Conservation (phyloP, 2,888 invertebrate genomes). For the Dilophus febrilis region DNA sequence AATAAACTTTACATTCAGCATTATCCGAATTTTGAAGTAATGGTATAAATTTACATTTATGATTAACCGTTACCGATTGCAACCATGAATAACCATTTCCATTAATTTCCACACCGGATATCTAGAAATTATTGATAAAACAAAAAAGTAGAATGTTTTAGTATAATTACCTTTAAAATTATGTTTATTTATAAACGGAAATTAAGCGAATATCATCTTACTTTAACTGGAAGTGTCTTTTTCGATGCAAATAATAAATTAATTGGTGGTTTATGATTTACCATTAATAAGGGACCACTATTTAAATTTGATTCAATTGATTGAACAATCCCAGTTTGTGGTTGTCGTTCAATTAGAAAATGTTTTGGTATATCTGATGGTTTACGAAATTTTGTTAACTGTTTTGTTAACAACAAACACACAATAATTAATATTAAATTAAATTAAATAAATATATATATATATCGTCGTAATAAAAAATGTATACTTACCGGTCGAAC, state of each 20-base stretch:
- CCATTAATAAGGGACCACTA: constrained; percentile 30
- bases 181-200: no score
- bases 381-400: constrained; percentile 45
- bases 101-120: constrained; percentile 24
- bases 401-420: constrained; percentile 11
- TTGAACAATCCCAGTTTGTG: constrained; percentile 33
- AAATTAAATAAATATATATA: constrained; percentile 1
- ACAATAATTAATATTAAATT: constrained; percentile 9
- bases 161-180: no score
- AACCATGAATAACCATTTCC: constrained; percentile 32
- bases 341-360: constrained; percentile 35
- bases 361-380: constrained; percentile 39
- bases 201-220: constrained; percentile 13
- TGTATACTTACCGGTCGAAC: constrained; percentile 38
- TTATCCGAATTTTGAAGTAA: constrained; percentile 22
- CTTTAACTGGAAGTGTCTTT: constrained; percentile 32
- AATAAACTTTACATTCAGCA: constrained; percentile 29
- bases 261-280: constrained; percentile 39
- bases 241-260: constrained; percentile 29
- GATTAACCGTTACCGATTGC: constrained; percentile 29
- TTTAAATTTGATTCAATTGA: constrained; percentile 35
- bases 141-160: no score
- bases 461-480: neutral
- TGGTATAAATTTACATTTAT: constrained; percentile 30
- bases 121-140: constrained; percentile 13